phyloP scores from a whole-genome alignment of 2,113 vertebrate genomes.

The Origma solitaria region DNA sequence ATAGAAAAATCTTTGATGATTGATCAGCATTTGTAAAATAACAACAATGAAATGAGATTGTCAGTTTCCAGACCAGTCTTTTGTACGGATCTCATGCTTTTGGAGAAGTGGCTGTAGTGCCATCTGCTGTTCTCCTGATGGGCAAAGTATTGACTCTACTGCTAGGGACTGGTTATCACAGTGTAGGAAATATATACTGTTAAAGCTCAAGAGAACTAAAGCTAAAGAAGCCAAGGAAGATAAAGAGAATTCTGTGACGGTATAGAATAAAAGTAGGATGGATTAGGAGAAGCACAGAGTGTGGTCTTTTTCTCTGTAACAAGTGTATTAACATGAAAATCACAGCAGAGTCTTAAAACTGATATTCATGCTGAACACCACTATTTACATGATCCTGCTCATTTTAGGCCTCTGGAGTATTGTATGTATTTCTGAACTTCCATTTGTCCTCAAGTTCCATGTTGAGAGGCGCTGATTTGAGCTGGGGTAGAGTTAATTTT shows the following conservation, averaged over 20 bases:
- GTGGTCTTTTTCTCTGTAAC: background rate
- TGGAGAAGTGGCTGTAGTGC: background rate
- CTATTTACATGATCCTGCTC: background rate
- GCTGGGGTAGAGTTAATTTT: background rate
- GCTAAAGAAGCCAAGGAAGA: background rate
- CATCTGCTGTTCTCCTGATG: background rate
- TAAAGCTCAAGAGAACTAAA: background rate
- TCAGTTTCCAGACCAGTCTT: background rate
- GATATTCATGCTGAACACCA: background rate
- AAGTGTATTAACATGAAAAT: background rate
- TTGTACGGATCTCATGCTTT: background rate
- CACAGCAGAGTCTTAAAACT: background rate
- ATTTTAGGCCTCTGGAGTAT: background rate
- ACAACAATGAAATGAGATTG: background rate
- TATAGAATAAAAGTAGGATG: background rate
- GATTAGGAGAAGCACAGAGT: background rate
- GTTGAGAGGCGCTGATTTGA: background rate
- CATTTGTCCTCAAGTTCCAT: background rate
- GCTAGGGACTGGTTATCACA: background rate
- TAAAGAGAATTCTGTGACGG: background rate
- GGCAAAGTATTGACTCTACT: background rate
- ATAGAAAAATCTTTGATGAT: background rate
- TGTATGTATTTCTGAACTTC: background rate
- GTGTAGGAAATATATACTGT: background rate
- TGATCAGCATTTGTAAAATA: background rate